Evolutionary conservation across 2,797 vertebrate genomes (phyloP).

Genomic region (Poecilia velifera): DNA sequence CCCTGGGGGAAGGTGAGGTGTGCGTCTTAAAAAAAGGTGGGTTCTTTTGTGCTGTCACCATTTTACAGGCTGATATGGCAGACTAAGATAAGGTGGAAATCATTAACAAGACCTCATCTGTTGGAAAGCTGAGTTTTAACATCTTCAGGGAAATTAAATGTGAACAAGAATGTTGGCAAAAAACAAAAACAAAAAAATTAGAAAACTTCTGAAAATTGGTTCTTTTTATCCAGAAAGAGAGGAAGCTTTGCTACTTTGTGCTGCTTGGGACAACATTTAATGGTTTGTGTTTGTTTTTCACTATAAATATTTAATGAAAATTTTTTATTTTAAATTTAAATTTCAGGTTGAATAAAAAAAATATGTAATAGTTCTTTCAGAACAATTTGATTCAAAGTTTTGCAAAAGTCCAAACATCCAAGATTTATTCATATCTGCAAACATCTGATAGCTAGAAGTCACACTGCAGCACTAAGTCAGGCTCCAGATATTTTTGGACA

Average conservation of each 20-base stretch:
- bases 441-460: background rate
- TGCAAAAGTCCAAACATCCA: background rate
- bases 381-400: background rate
- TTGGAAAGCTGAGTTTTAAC: background rate
- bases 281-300: background rate
- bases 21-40: background rate
- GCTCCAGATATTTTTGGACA: background rate
- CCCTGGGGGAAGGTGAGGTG: background rate
- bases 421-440: background rate
- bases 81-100: background rate
- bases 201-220: background rate
- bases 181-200: background rate
- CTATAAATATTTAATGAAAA: background rate
- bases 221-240: background rate
- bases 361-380: background rate
- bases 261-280: background rate
- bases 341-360: background rate
- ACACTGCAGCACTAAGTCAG: background rate
- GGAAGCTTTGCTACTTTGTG: background rate
- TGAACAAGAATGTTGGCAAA: background rate
- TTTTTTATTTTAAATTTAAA: background rate
- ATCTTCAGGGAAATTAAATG: background rate
- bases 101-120: background rate
- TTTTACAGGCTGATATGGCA: background rate
- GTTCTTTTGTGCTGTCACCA: conserved; percentile 2